Conservation (phyloP, 1,140 invertebrate species). For the Lepidurus packardi region DNA sequence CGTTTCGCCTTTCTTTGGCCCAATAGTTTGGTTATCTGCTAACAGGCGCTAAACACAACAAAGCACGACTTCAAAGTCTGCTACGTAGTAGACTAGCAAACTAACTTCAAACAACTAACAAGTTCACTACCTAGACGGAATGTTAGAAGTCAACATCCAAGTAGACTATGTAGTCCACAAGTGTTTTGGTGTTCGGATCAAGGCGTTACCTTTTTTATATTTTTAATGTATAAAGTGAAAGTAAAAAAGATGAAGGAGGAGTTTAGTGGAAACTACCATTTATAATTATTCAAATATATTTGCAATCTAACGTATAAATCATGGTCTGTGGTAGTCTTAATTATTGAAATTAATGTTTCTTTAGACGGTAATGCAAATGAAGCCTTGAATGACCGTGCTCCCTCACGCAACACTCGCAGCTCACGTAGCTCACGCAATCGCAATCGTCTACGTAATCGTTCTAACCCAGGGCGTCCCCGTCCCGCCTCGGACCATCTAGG, state of each 20-base stretch:
- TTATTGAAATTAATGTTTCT: neutral
- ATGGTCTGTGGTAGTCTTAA: neutral
- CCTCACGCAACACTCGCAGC: neutral
- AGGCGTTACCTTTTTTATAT: no score
- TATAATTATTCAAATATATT: no score
- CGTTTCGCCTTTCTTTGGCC: neutral
- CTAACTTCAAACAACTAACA: neutral
- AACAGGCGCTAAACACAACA: no score
- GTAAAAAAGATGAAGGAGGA: no score
- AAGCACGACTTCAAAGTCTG: neutral
- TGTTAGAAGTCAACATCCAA: neutral
- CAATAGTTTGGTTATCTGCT: no score
- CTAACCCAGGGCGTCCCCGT: conserved; percentile 10
- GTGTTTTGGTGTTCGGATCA: no score
- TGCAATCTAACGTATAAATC: no score
- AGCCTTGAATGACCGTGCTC: neutral
- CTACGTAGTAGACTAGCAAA: neutral
- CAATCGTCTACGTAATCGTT: conserved; percentile 29
- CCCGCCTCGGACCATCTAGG: conserved; percentile 17
- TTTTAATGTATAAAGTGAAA: no score
- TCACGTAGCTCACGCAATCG: conserved; percentile 27
- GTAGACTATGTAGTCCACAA: neutral
- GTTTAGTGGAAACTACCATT: no score
- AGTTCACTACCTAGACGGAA: no score
- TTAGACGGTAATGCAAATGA: neutral